Evolutionary conservation across 1,140 invertebrate species (phyloP).

Genomic region (Teleogryllus occipitalis): DNA sequence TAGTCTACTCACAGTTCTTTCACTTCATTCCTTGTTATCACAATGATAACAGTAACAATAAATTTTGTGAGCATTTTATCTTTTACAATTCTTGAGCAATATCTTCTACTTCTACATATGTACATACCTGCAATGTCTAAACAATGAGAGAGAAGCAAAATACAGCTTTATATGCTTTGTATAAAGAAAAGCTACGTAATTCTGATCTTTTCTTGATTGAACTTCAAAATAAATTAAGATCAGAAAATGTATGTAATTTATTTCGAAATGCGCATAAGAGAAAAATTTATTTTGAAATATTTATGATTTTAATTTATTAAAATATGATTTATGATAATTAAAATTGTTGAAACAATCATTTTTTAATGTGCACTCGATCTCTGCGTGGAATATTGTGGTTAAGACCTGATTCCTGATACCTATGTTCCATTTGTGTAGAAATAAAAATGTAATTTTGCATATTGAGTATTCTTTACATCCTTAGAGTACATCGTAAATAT

Average conservation of each 20-base stretch:
- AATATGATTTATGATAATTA: background rate
- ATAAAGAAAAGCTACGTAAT: background rate
- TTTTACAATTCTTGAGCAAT: background rate
- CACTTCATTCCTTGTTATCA: background rate
- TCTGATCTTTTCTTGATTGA: background rate
- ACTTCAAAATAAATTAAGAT: background rate
- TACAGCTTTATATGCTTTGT: background rate
- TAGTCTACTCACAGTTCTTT: background rate
- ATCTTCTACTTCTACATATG: background rate
- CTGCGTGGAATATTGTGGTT: too few relatives aligned
- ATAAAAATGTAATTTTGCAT: too few relatives aligned
- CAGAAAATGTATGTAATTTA: background rate
- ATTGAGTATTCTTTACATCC: too few relatives aligned
- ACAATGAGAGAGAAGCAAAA: background rate
- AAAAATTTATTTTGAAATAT: background rate
- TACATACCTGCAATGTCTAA: background rate
- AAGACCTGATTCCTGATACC: too few relatives aligned
- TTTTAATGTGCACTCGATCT: conserved; percentile 11
- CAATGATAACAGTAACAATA: background rate
- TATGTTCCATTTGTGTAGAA: too few relatives aligned
- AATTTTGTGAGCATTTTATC: background rate
- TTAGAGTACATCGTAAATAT: too few relatives aligned
- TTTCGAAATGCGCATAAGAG: background rate
- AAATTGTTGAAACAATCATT: conserved; percentile 6
- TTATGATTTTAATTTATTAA: background rate